Evolutionary conservation across 2,797 vertebrate species (phyloP), one percentile per base, ranked within the genome.

Genomic region (Fratercula arctica): DNA sequence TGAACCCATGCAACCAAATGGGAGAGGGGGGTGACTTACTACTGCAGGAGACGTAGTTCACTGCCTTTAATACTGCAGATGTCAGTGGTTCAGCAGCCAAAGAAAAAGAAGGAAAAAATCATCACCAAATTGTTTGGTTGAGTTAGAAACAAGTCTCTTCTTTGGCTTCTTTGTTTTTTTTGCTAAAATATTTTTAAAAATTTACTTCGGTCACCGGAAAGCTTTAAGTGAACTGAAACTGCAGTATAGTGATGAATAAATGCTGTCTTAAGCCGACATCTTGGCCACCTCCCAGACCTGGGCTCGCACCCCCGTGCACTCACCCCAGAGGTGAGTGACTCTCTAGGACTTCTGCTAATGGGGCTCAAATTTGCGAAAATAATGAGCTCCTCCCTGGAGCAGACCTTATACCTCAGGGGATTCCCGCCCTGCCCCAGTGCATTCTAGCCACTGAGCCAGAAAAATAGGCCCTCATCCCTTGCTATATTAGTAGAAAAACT

Each of bases 101-200:
- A 92, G 4, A 1, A 87, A 79, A 87, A 66, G 14, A 68, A 57
- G 43, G 16, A 33, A 82, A 79, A 85, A 78, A 35, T 1, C 1
- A 50, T 54, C 53, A 69, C 29, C 10, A 50, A 68, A 50, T 57
- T 3, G 28, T 93, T 84, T 72, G 14, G 10, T 56, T 78, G 88
- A 43, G 13, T 63, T 56, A 82, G 74, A 79, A 94, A 90, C 21
- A 51, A 85, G 23, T 64, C 4, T 86, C 24, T 67, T 81, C 35
- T 90, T 92, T 72, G 46, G 7, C 11, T 70, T 90, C 53, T 78
- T 92, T 93, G 53, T 87, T 97, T 54, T 54, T 87, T 29, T 76
- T 92, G 51, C 28, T 89, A 81, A 67, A 93, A 73, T 20, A 24
- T 19, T 88, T 46, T 10, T 1, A 19, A 61, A 57, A 87, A 53